Conservation (phyloP, 2,888 invertebrate species). For the Stegana nigrithorax region DNA sequence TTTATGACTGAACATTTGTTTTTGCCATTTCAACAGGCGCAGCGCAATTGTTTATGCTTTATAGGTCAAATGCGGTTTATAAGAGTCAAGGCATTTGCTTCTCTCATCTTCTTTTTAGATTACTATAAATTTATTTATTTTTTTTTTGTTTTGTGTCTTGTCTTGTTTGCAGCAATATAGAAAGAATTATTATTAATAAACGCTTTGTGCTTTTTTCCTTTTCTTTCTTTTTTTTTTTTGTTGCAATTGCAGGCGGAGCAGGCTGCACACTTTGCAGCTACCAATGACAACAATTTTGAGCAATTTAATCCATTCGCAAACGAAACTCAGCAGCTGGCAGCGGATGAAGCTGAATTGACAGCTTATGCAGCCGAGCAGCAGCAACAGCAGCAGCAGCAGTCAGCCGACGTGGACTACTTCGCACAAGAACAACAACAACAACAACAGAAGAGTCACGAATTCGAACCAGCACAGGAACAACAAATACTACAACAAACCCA, state of each 20-base stretch:
- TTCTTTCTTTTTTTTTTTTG: slow-evolving; percentile 6
- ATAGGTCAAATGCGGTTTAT: slow-evolving; percentile 9
- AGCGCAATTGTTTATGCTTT: background rate
- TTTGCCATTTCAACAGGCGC: background rate
- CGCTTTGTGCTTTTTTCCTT: background rate
- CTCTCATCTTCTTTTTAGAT: no score
- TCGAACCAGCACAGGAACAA: background rate
- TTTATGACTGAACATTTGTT: slow-evolving; percentile 19
- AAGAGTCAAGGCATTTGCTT: no score
- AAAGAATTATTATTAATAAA: background rate
- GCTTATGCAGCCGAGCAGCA: slow-evolving; percentile 22
- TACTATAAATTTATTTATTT: background rate
- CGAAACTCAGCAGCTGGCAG: background rate
- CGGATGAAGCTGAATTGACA: background rate
- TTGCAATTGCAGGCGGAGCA: slow-evolving; percentile 46
- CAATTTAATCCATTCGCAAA: slow-evolving; percentile 38
- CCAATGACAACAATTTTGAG: slow-evolving; percentile 37
- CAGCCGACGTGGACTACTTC: background rate
- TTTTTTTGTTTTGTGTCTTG: background rate
- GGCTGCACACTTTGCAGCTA: slow-evolving; percentile 50
- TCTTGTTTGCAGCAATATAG: background rate
- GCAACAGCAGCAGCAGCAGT: no score
- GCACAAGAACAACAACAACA: slow-evolving; percentile 9
- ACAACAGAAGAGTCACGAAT: slow-evolving; percentile 8
- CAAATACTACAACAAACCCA: background rate